A percentile compares a stretch with the other conserved stretches of the same genome.
Conservation (phyloP, 2,888 invertebrate genomes). For the Agriopis aurantiaria region DNA sequence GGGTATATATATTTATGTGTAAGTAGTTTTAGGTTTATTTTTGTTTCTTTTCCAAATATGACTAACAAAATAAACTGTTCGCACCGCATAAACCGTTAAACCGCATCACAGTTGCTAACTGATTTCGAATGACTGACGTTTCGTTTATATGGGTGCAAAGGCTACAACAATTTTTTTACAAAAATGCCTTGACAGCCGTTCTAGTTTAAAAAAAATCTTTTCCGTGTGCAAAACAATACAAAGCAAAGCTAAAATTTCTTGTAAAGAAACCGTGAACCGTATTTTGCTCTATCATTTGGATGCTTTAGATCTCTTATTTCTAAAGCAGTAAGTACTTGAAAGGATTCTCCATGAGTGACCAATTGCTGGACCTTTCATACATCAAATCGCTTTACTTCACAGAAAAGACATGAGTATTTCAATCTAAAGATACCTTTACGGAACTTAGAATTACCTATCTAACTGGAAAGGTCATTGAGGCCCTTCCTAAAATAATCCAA, state of each 20-base stretch:
- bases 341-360: slow-evolving; percentile 5
- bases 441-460: neutral
- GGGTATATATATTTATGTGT: too few relatives aligned
- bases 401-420: neutral
- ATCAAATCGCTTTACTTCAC: slow-evolving; percentile 14
- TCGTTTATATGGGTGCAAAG: too few relatives aligned
- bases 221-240: too few relatives aligned
- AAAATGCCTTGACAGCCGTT: too few relatives aligned
- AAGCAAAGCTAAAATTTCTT: neutral
- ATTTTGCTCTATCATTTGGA: neutral
- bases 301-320: neutral
- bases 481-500: neutral
- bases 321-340: slow-evolving; percentile 5
- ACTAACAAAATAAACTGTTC: too few relatives aligned
- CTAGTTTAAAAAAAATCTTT: too few relatives aligned
- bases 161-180: too few relatives aligned
- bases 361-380: slow-evolving; percentile 14
- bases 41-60: too few relatives aligned
- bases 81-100: too few relatives aligned
- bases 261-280: neutral
- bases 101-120: too few relatives aligned
- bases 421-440: neutral
- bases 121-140: too few relatives aligned
- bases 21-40: too few relatives aligned
- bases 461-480: neutral